A percentile compares a stretch with the other conserved stretches of the same genome.
These are phyloP conservation scores for Papilio polyxenes DNA, from an alignment of 1,140 invertebrate species.

Conservation along the genomic window DNA sequence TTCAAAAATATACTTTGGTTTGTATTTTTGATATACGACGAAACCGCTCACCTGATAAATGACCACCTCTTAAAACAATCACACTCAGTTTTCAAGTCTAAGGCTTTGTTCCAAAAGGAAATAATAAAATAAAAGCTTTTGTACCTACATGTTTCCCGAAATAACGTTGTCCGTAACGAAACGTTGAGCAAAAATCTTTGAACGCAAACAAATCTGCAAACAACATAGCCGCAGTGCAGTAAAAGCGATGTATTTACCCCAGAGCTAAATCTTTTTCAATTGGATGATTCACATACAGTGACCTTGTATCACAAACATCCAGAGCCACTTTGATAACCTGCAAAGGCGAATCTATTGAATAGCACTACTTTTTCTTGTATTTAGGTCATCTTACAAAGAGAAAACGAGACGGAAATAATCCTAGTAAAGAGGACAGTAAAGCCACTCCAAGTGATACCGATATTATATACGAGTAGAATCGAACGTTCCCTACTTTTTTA, in stretches of 20 bases:
- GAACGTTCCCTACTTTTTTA: background rate
- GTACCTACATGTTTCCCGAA: background rate
- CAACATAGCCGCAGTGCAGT: constrained; percentile 20
- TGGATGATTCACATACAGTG: constrained; percentile 13
- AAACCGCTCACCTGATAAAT: too few species aligned
- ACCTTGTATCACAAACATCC: constrained; percentile 18
- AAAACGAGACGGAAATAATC: constrained; percentile 2
- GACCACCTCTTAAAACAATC: too few species aligned
- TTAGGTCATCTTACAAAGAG: background rate
- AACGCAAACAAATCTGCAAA: constrained; percentile 2
- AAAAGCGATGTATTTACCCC: constrained; percentile 16
- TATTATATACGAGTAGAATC: background rate
- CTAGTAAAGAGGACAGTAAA: constrained; percentile 15
- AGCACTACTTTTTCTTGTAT: background rate
- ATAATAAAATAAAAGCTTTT: background rate
- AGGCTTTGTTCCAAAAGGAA: too few species aligned
- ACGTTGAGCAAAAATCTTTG: background rate
- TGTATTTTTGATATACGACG: too few species aligned
- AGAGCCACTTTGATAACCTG: constrained; percentile 4
- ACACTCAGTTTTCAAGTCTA: too few species aligned
- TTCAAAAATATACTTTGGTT: too few species aligned
- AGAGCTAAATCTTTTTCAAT: constrained; percentile 34
- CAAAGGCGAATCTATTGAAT: constrained; percentile 16
- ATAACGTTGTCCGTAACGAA: background rate
- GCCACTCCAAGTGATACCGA: constrained; percentile 6